Base-by-base conservation (phyloP, 1,140 invertebrate species). In the Penaeus indicus region DNA sequence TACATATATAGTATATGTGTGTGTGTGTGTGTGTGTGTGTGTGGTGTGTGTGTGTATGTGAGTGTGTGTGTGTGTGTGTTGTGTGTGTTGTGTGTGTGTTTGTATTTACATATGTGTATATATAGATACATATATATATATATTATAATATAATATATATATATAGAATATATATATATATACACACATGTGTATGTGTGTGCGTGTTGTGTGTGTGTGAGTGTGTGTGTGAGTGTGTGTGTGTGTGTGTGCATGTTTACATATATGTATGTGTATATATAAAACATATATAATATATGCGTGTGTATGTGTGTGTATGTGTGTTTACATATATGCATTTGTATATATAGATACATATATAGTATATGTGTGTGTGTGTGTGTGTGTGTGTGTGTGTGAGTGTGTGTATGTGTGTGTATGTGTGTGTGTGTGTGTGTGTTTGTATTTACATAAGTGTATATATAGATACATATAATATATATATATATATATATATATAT, bases 331-430 rank as follows among this genome's bases (percentile, higher is more conserved):
- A 54, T 82, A 63, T 62, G 25, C 22, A 54, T 18, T 11, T 62
- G n/a, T n/a, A 54, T 82, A 32, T 38, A 54, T 10, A 54, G 0
- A 54, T 13, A 54, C 22, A 21, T n/a, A 38, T 54, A 79, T 3
- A 47, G 16, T 84, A 67, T 84, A 67, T 84, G 38, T 84, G 38
- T 84, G 38, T 84, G 38, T 84, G 38, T 84, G 38, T 84, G 38
- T 84, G 38, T 84, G 38, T 84, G 32, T 84, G 38, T 84, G 38
- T 84, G 38, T 47, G 10, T 47, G 10, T 47, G 10, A 5, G 10
- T 47, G 10, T 47, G 10, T 47, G 10, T 47, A 47, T 47, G 10
- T 47, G 10, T 47, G 10, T 10, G 10, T 47, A 47, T 47, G 10
- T 47, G 10, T 47, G 10, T 84, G 38, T 84, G 16, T 84, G 38